A percentile compares a stretch with the other conserved stretches of the same genome.
These are phyloP conservation scores for Streptopelia turtur DNA, from an alignment of 2,797 vertebrate genomes.

Conservation along the genomic window DNA sequence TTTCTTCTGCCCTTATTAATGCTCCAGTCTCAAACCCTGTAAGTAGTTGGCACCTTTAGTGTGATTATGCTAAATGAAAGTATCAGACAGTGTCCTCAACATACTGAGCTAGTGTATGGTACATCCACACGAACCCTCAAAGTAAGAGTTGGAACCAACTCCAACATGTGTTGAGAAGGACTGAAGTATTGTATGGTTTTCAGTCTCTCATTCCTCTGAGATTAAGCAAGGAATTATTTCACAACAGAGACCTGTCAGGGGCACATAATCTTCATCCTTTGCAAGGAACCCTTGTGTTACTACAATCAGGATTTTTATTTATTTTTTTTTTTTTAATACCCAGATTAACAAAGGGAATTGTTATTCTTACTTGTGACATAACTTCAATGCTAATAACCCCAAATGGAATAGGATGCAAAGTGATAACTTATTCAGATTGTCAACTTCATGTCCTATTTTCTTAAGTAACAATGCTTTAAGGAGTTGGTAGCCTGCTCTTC, in stretches of 20 bases:
- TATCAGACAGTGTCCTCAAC: background rate
- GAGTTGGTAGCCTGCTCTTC: background rate
- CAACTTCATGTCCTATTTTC: background rate
- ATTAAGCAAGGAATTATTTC: background rate
- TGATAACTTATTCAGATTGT: background rate
- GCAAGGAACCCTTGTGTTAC: background rate
- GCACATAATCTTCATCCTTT: background rate
- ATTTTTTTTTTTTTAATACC: background rate
- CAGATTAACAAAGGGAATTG: background rate
- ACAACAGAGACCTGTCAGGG: background rate
- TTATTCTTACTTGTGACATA: background rate
- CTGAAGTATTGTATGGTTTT: background rate
- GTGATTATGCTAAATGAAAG: background rate
- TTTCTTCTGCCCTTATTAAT: background rate
- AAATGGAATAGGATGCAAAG: background rate
- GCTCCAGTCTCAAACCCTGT: background rate
- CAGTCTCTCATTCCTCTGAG: background rate
- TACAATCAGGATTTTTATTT: background rate
- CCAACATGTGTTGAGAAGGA: background rate
- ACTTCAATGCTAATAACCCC: background rate
- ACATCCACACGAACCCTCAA: fast-evolving
- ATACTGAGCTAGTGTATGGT: background rate
- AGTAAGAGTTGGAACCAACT: background rate
- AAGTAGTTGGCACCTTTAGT: background rate
- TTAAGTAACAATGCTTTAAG: background rate